phyloP scores from a whole-genome alignment of 1,140 invertebrate genomes.

The Saccostrea cuccullata region DNA sequence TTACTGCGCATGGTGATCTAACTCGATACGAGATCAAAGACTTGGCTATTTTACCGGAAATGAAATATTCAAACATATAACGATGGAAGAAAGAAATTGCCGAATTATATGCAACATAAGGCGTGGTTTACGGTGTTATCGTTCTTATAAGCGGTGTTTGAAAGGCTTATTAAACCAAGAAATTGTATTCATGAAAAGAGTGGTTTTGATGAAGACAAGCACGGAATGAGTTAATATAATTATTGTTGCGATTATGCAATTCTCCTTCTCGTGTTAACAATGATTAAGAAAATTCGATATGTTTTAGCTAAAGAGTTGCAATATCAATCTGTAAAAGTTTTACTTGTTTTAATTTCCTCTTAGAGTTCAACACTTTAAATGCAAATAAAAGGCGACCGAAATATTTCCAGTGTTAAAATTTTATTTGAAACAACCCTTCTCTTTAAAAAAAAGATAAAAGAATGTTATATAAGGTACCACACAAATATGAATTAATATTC shows the following conservation, averaged over 20 bases:
- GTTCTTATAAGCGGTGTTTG: neutral
- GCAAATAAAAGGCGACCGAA: too few relatives aligned
- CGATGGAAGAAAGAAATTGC: neutral
- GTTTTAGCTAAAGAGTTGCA: neutral
- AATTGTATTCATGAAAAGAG: neutral
- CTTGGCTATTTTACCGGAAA: neutral
- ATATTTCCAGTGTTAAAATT: too few relatives aligned
- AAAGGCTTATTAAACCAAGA: constrained; percentile 7
- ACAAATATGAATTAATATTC: too few relatives aligned
- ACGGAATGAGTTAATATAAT: neutral
- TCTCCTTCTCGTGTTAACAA: neutral
- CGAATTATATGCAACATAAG: neutral
- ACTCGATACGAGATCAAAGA: constrained; percentile 8
- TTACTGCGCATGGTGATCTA: constrained; percentile 2
- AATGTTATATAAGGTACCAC: too few relatives aligned
- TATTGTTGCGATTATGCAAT: neutral
- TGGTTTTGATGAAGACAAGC: neutral
- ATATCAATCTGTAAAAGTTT: neutral
- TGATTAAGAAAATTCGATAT: neutral
- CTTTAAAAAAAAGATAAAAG: too few relatives aligned
- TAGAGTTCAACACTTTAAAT: too few relatives aligned
- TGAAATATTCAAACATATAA: constrained; percentile 15
- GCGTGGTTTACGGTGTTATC: neutral
- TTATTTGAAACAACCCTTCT: too few relatives aligned
- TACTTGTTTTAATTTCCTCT: neutral